Conservation (phyloP, 2,888 invertebrate genomes). For the Melieria picta region DNA sequence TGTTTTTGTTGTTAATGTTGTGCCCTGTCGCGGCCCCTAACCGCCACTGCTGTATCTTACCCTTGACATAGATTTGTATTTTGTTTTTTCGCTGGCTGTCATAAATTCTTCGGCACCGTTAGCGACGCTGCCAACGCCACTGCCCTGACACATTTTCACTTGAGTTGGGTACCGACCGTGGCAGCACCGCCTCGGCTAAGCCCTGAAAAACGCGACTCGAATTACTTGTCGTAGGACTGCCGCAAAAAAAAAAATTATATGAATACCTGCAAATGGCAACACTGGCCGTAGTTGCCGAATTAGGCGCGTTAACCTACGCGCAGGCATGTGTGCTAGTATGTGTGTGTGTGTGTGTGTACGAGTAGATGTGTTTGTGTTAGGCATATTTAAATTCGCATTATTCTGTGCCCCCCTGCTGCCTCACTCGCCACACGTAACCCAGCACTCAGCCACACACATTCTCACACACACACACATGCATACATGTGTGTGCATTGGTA, state of each 20-base stretch:
- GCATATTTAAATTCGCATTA: slow-evolving; percentile 26
- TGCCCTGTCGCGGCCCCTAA: background rate
- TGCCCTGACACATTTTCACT: background rate
- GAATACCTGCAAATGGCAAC: too few species aligned
- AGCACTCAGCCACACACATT: too few species aligned
- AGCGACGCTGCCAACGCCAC: background rate
- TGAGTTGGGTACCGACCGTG: background rate
- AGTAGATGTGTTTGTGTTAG: slow-evolving; percentile 7
- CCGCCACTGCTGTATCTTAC: background rate
- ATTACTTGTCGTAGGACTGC: slow-evolving; percentile 13
- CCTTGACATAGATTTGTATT: background rate
- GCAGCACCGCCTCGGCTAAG: background rate
- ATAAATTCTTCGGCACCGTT: slow-evolving; percentile 8
- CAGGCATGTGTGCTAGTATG: background rate
- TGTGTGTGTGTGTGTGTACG: background rate
- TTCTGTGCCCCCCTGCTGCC: background rate
- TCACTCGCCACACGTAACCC: too few species aligned
- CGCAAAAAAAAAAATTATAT: background rate
- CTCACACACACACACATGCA: too few species aligned
- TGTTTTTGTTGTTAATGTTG: background rate
- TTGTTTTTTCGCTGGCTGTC: slow-evolving; percentile 2
- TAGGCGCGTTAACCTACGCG: too few species aligned
- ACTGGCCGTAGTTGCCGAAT: too few species aligned
- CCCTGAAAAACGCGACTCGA: background rate
- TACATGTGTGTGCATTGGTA: too few species aligned